These are phyloP conservation scores for Prosapia bicincta DNA, from an alignment of 2,888 invertebrate genomes.

Conservation along the genomic window DNA sequence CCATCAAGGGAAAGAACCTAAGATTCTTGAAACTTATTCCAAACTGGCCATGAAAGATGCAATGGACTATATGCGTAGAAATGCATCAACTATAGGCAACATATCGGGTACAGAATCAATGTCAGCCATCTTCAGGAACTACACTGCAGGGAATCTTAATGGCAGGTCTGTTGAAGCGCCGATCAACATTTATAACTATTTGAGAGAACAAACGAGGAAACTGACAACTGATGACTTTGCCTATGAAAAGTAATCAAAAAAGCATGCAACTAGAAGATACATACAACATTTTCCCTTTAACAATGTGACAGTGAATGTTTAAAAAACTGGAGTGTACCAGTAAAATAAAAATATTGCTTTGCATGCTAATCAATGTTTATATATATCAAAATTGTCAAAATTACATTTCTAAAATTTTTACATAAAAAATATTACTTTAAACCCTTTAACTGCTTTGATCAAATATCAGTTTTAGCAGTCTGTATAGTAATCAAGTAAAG, in stretches of 20 bases:
- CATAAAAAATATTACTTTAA: too few species aligned
- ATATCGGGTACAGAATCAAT: constrained; percentile 87
- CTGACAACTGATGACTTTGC: neutral
- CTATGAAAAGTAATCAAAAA: neutral
- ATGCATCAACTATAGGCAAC: constrained; percentile 82
- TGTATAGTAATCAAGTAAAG: too few species aligned
- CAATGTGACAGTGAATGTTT: too few species aligned
- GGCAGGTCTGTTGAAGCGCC: constrained; percentile 59
- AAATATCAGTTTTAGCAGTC: too few species aligned
- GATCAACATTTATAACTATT: neutral
- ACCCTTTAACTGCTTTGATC: too few species aligned
- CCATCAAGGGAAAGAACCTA: constrained; percentile 85
- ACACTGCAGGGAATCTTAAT: constrained; percentile 77
- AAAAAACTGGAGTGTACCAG: too few species aligned
- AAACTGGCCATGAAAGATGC: constrained; percentile 92
- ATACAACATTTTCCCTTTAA: too few species aligned
- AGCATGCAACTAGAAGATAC: neutral
- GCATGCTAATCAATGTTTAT: too few species aligned
- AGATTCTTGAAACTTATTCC: constrained; percentile 91
- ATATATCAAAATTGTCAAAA: too few species aligned
- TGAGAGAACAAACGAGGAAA: neutral
- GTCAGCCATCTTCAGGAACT: constrained; percentile 87
- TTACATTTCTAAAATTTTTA: too few species aligned
- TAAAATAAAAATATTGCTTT: too few species aligned
- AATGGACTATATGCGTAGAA: constrained; percentile 84